Base-by-base conservation (phyloP, 2,888 invertebrate species). In the Idaea straminata region DNA sequence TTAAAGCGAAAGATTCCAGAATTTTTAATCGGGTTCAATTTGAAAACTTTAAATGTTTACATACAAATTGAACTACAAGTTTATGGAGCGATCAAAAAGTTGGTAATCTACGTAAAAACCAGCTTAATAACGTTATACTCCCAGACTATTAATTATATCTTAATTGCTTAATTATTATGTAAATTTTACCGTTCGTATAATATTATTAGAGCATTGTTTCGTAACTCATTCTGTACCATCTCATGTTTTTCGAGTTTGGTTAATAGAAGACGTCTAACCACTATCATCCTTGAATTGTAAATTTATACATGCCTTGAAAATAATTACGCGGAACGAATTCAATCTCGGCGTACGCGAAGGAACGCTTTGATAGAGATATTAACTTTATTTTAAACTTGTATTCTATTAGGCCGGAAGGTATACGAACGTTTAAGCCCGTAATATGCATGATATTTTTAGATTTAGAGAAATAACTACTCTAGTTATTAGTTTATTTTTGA, bases 301-400 rank as follows among this genome's bases (percentile, higher is more conserved):
- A 80, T 80, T 78, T 78, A 72, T 78, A 78, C 72, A 77, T 75
- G 75, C 70, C 66, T 75, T 78, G 68, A 70, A 74, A 77, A 78
- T 79, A 81, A 82, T 83, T 83, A 78, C 79, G 80, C 77, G 82
- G 81, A 85, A 81, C 79, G 77, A 83, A 82, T 83, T 78, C 77
- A 79, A 83, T 82, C 82, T 74, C 75, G 70, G 76, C 82, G 73
- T 78, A 79, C 79, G 80, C 78, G 73, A 79, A 82, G 80, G 79
- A 84, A 86, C 81, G 83, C 80, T 85, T 81, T 85, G 87, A 86
- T 88, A 88, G 84, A 87, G 85, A 79, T 78, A 79, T 87, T 83
- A 87, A 88, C 88, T 88, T 89, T 85, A 83, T 84, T 68, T 71
- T 69, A 69, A 70, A 66, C 66, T 62, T 47, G 66, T 13, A 13